Base-by-base conservation (phyloP, 2,797 vertebrate genomes). In the Pyrocephalus nanus region DNA sequence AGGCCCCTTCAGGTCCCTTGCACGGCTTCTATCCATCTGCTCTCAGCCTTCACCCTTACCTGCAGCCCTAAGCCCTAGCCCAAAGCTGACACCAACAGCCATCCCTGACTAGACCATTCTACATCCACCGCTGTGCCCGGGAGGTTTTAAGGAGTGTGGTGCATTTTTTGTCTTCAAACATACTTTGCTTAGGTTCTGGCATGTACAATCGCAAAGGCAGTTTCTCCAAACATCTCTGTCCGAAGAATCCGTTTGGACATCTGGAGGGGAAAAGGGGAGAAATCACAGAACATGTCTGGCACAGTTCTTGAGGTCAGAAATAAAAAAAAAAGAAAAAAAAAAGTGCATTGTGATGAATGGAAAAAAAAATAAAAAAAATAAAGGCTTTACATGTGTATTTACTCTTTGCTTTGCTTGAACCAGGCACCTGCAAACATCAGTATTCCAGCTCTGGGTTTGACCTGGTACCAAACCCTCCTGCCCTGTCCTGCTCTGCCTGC, bases 101-200 rank as follows among this genome's bases (percentile, higher is more conserved):
- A 95, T 96, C 97, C 97, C 97, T 98, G 97, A 96, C 97, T 98
- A 98, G 97, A 97, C 84, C 27, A 97, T 95, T 96, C 98, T 98
- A 96, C 86, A 93, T 96, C 93, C 97, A 97, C 88, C 70, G 93
- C 96, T 97, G 97, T 97, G 97, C 97, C 97, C 97, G 0, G 97
- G 96, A 97, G 97, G 94, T 97, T 97, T 98, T 97, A 97, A 97
- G 97, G 86, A 96, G 97, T 97, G 97, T 97, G 95, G 97, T 97
- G 97, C 97, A 97, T 97, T 94, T 98, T 98, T 98, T 98, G 97
- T 98, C 97, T 98, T 98, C 98, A 98, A 98, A 99, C 99, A 99
- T 99, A 99, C 99, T 99, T 99, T 99, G 98, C 97, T 98, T 98
- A 98, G 99, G 98, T 98, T 98, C 98, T 99, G 98, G 98, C 99